phyloP scores from a whole-genome alignment of 2,113 vertebrate genomes.

The Cyprinodon tularosa region DNA sequence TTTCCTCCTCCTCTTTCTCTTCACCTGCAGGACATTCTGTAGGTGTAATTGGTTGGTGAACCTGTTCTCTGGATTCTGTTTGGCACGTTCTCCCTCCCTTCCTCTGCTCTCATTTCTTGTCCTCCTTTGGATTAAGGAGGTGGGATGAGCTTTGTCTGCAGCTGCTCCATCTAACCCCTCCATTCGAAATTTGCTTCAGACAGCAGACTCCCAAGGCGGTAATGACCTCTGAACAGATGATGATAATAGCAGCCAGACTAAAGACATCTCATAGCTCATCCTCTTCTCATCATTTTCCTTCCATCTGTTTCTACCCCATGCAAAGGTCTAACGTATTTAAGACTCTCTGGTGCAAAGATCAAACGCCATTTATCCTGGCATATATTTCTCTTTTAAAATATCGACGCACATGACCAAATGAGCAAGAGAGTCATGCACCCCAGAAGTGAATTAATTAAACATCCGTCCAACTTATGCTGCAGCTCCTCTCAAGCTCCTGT shows the following conservation, averaged over 20 bases:
- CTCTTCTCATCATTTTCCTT: slow-evolving; percentile 16
- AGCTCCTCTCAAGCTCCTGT: slow-evolving; percentile 33
- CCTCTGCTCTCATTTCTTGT: not conserved
- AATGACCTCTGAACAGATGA: slow-evolving; percentile 81
- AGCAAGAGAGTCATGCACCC: slow-evolving; percentile 25
- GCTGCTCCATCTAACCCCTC: slow-evolving; percentile 75
- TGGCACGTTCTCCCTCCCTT: slow-evolving; percentile 12
- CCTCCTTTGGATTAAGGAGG: slow-evolving; percentile 53
- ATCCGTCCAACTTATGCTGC: slow-evolving; percentile 41
- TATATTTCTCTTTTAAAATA: not conserved
- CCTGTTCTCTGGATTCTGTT: not conserved
- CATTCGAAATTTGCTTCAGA: slow-evolving; percentile 62
- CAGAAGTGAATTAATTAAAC: slow-evolving; percentile 51
- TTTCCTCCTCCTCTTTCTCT: slow-evolving; percentile 35
- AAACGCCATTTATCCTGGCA: not conserved
- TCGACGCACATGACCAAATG: slow-evolving; percentile 8
- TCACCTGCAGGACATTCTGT: slow-evolving; percentile 19
- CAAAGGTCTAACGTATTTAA: slow-evolving; percentile 11
- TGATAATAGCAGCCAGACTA: slow-evolving; percentile 73
- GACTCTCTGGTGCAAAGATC: slow-evolving; percentile 2
- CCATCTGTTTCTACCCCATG: slow-evolving; percentile 6
- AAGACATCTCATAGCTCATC: slow-evolving; percentile 69
- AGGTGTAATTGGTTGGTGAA: slow-evolving; percentile 35
- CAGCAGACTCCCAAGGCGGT: slow-evolving; percentile 76
- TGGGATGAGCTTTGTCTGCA: slow-evolving; percentile 71